Evolutionary conservation across 2,888 invertebrate species (phyloP).

Genomic region (Zaprionus bogoriensis): DNA sequence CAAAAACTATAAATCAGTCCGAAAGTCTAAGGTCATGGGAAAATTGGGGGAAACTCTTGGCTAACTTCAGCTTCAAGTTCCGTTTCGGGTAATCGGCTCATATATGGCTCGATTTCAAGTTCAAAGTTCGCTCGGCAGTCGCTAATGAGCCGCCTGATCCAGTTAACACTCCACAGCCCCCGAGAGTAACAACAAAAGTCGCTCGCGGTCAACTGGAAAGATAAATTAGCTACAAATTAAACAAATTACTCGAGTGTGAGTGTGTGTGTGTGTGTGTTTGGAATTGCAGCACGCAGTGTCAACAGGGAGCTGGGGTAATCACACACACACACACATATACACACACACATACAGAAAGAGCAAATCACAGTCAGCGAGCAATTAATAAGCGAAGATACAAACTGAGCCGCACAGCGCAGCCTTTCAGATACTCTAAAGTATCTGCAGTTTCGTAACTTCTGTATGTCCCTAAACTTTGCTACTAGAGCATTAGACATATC

Average conservation of each 20-base stretch:
- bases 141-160: slow-evolving; percentile 37
- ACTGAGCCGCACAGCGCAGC: not conserved
- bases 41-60: not conserved
- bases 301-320: slow-evolving; percentile 3
- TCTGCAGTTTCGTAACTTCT: not conserved
- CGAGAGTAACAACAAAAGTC: slow-evolving; percentile 1
- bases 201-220: slow-evolving; percentile 42
- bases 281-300: slow-evolving; percentile 40
- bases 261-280: slow-evolving; percentile 9
- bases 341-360: not conserved
- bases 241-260: slow-evolving; percentile 50
- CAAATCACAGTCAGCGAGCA: slow-evolving; percentile 24
- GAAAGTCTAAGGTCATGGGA: not conserved
- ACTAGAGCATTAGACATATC: too few relatives aligned
- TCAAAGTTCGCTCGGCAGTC: slow-evolving; percentile 45
- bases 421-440: slow-evolving; percentile 16
- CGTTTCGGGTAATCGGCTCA: too few relatives aligned
- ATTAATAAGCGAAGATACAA: slow-evolving; percentile 31
- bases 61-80: slow-evolving; percentile 5
- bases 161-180: slow-evolving; percentile 15
- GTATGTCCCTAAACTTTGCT: too few relatives aligned
- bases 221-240: slow-evolving; percentile 68
- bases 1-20: not conserved
- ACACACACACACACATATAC: not conserved
- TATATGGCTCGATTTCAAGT: slow-evolving; percentile 35